Percentiles rank a stretch among this genome's conserved stretches.
These are phyloP conservation scores for Sphaerodactylus townsendi DNA, from an alignment of 2,113 vertebrate genomes.

Conservation along the genomic window DNA sequence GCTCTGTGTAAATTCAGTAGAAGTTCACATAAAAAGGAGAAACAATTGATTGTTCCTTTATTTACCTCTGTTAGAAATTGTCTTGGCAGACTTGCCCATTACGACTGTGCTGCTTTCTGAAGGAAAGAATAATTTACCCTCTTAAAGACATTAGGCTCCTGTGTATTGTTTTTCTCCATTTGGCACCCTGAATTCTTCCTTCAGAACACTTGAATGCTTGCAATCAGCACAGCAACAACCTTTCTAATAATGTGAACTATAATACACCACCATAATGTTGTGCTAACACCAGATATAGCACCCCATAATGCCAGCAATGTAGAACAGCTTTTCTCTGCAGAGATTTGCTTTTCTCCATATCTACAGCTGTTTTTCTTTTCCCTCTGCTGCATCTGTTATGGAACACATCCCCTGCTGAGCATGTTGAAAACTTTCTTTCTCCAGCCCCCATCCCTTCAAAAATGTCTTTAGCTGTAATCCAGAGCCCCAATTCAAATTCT, in stretches of 20 bases:
- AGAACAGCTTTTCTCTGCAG: constrained; percentile 39
- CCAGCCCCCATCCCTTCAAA: not conserved
- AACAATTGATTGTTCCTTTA: constrained; percentile 68
- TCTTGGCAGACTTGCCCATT: constrained; percentile 64
- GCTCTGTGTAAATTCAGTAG: constrained; percentile 33
- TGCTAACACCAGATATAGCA: constrained; percentile 47
- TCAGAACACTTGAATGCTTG: constrained; percentile 70
- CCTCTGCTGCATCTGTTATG: constrained; percentile 56
- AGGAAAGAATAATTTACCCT: constrained; percentile 78
- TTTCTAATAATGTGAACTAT: constrained; percentile 23
- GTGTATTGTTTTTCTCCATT: constrained; percentile 75
- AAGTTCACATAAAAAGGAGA: constrained; percentile 51
- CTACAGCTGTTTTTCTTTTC: constrained; percentile 66
- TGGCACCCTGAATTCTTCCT: constrained; percentile 65
- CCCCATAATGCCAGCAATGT: constrained; percentile 36
- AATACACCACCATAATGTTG: constrained; percentile 44
- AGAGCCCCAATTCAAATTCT: constrained; percentile 56
- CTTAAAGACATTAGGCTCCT: constrained; percentile 76
- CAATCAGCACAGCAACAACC: constrained; percentile 67
- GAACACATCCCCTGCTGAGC: constrained; percentile 50
- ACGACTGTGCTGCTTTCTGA: constrained; percentile 74
- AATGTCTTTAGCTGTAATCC: constrained; percentile 45
- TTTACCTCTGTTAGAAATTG: constrained; percentile 72
- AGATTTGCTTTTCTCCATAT: constrained; percentile 31
- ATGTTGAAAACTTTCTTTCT: constrained; percentile 39